Evolutionary conservation across 2,888 invertebrate species (phyloP).

Genomic region (Scelioninae gen. 2): DNA sequence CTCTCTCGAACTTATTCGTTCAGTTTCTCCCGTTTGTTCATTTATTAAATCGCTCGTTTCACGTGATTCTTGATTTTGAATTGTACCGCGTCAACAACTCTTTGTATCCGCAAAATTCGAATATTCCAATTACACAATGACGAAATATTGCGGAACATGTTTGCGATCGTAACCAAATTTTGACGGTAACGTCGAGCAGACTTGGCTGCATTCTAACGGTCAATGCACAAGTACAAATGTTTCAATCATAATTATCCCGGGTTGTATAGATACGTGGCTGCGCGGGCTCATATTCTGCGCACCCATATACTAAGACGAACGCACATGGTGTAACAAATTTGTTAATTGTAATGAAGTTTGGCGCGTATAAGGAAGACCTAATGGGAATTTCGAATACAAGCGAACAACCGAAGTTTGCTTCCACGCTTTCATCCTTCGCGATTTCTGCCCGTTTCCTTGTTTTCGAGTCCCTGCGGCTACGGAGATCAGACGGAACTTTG

Average conservation of each 20-base stretch:
- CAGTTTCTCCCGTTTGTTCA: too few relatives aligned
- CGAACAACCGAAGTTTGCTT: constrained; percentile 47
- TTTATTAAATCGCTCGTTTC: too few relatives aligned
- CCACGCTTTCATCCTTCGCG: constrained; percentile 19
- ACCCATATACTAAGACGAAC: constrained; percentile 10
- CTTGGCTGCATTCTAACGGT: constrained; percentile 25
- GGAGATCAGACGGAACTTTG: constrained; percentile 57
- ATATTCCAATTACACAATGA: too few relatives aligned
- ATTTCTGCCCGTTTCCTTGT: constrained; percentile 49
- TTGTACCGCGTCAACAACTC: too few relatives aligned
- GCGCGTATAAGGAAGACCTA: constrained; percentile 52
- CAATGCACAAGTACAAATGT: constrained; percentile 35
- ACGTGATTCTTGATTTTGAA: too few relatives aligned
- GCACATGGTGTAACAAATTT: constrained; percentile 47
- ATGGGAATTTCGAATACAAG: constrained; percentile 59
- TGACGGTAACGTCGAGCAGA: constrained; percentile 4
- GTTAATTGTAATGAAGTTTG: constrained; percentile 59
- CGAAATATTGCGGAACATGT: constrained; percentile 4
- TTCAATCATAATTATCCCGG: constrained; percentile 40
- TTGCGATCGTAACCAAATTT: too few relatives aligned
- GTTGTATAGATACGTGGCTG: constrained; percentile 1
- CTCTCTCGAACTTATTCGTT: too few relatives aligned
- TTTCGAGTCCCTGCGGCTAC: constrained; percentile 53
- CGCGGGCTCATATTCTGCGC: constrained; percentile 2
- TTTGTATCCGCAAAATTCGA: too few relatives aligned